Evolutionary conservation across 2,888 invertebrate genomes (phyloP), one percentile per base, ranked within the genome.

Genomic region (Cabera pusaria): DNA sequence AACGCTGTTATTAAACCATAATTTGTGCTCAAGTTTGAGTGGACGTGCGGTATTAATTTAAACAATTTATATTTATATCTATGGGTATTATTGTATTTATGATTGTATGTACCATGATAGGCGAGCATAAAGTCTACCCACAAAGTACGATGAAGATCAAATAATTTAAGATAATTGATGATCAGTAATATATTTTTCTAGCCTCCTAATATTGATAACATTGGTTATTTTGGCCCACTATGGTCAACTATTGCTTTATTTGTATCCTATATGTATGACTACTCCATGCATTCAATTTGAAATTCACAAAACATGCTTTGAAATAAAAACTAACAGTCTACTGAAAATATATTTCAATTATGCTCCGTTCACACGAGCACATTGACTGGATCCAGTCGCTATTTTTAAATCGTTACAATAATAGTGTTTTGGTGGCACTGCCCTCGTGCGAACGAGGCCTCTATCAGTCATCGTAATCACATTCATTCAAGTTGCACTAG

Each of bases 401-500:
- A 7, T 23, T 11, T n/a, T n/a, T n/a, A n/a, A n/a, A n/a, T n/a
- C n/a, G 4, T 14, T 14, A 14, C 4, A 2, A 14, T 14, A 14
- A 14, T n/a, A n/a, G n/a, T n/a, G n/a, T n/a, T n/a, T n/a, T n/a
- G n/a, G n/a, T n/a, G 14, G 14, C 4, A 29, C 5, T 9, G 10
- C 6, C 6, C 21, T 8, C 17, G 5, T 22, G 29, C 18, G 10
- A 25, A 27, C 21, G 3, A 16, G 17, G 35, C 22, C 2, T 14
- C 8, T 21, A 17, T 22, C 11, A 26, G 11, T 12, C 10, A 25
- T 8, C 14, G 16, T n/a, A 22, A 6, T 9, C n/a, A 7, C 32
- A 41, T 41, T 28, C 34, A 35, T 20, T 22, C 24, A 24, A 5
- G 5, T 22, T 17, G 21, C 23, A 34, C 23, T 19, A 40, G 6